Percentiles rank a stretch among this genome's conserved stretches.
Evolutionary conservation across 2,888 invertebrate species (phyloP).

Genomic region (Altica lythri): DNA sequence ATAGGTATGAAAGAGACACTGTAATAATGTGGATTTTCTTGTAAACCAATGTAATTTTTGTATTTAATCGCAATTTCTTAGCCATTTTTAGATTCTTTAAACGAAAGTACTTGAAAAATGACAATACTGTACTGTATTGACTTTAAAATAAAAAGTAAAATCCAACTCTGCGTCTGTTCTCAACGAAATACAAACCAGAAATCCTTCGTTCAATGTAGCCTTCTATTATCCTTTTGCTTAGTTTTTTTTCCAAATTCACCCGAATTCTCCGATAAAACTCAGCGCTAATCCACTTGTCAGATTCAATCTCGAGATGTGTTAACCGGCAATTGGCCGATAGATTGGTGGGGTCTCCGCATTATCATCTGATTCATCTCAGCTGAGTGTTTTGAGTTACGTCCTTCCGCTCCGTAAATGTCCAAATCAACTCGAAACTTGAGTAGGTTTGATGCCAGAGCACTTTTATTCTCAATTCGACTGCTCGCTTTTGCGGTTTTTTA

Average conservation of each 20-base stretch:
- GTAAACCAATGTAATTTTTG: too few relatives aligned
- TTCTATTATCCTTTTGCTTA: not conserved
- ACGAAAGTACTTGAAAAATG: too few relatives aligned
- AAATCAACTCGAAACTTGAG: slow-evolving; percentile 6
- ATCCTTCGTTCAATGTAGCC: not conserved
- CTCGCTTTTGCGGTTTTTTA: not conserved
- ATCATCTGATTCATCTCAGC: slow-evolving; percentile 14
- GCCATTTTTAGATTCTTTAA: too few relatives aligned
- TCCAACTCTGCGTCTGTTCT: too few relatives aligned
- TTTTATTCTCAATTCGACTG: not conserved
- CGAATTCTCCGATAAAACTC: slow-evolving; percentile 2
- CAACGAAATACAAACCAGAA: slow-evolving; percentile 1
- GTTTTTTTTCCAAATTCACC: too few relatives aligned
- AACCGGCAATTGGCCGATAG: slow-evolving; percentile 15
- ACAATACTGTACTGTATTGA: too few relatives aligned
- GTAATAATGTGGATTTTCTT: too few relatives aligned
- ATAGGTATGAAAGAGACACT: too few relatives aligned
- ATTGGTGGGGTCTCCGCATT: slow-evolving; percentile 13
- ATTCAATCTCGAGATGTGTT: slow-evolving; percentile 13
- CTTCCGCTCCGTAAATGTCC: not conserved
- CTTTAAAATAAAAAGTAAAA: too few relatives aligned
- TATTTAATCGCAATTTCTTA: too few relatives aligned
- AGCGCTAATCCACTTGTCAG: slow-evolving; percentile 19
- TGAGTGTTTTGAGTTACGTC: slow-evolving; percentile 13
- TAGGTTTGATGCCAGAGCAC: not conserved